phyloP scores from a whole-genome alignment of 2,113 vertebrate species.

The Leptobrachium leishanense region DNA sequence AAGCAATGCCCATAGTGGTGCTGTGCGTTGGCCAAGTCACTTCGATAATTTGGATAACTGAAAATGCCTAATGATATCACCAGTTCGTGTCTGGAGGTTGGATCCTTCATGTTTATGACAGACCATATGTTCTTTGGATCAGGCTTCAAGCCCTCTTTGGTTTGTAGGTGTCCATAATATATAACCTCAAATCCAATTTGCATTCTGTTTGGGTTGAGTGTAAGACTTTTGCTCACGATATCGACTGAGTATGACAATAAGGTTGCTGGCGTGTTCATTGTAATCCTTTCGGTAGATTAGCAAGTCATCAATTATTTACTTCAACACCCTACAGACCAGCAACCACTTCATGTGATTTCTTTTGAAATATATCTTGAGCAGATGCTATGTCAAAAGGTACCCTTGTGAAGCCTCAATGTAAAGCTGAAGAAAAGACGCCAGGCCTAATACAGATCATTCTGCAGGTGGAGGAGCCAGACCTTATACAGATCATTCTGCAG shows the following conservation, averaged over 20 bases:
- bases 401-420: no score
- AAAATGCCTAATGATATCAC: neutral
- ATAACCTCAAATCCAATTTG: neutral
- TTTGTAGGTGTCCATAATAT: neutral
- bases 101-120: no score
- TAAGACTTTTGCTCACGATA: neutral
- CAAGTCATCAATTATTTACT: slow-evolving; percentile 1
- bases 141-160: neutral
- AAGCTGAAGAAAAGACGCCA: no score
- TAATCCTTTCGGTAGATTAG: neutral
- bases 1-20: neutral
- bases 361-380: no score
- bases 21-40: neutral
- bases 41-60: neutral
- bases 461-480: no score
- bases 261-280: no score
- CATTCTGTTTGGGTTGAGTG: neutral
- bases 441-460: no score
- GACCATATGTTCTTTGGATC: no score
- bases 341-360: no score
- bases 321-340: neutral
- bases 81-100: neutral
- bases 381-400: no score
- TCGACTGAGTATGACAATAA: neutral
- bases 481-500: no score